Percentiles rank a stretch among this genome's conserved stretches.
Evolutionary conservation across 2,113 vertebrate species (phyloP).

Genomic region (Ictalurus furcatus): DNA sequence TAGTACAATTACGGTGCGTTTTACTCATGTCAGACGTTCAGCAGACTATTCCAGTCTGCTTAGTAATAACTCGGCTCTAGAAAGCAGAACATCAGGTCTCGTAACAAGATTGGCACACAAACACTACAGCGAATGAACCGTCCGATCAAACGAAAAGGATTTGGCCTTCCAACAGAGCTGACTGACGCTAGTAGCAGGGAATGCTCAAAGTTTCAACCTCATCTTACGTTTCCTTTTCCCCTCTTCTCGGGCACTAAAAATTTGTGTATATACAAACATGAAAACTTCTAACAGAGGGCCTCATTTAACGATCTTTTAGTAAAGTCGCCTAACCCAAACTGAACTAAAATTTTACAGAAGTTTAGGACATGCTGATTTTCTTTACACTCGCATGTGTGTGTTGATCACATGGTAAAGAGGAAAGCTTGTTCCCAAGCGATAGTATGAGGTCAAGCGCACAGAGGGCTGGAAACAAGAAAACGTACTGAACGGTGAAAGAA

Average conservation of each 20-base stretch:
- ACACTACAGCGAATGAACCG: background rate
- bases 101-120: background rate
- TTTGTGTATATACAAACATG: background rate
- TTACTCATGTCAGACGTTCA: background rate
- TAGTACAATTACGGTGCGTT: background rate
- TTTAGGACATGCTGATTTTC: background rate
- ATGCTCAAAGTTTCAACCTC: constrained; percentile 5
- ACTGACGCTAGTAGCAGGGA: background rate
- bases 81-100: constrained; percentile 21
- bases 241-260: background rate
- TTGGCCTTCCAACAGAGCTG: background rate
- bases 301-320: background rate
- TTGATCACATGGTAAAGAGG: background rate
- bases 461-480: background rate
- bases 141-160: background rate
- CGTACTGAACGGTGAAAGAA: background rate
- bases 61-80: constrained; percentile 11
- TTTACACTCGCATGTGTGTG: background rate
- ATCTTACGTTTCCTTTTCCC: background rate
- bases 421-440: background rate
- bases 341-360: background rate
- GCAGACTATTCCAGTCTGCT: background rate
- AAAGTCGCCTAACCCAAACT: background rate
- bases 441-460: background rate
- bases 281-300: background rate